These are phyloP conservation scores for Macrosoma leucophasiata DNA, from an alignment of 2,888 invertebrate genomes.

Conservation along the genomic window DNA sequence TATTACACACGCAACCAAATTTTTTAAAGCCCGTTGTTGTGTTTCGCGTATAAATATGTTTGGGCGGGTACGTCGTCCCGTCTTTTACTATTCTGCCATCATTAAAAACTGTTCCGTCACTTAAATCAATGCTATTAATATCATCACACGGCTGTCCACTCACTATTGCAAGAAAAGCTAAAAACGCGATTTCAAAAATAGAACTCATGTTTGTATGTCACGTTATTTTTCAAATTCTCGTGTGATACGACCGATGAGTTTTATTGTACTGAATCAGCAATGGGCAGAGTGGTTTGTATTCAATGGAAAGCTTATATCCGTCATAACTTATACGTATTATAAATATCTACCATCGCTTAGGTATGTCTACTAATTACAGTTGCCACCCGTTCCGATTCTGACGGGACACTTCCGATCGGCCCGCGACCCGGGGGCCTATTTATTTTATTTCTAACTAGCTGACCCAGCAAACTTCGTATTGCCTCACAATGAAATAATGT, in stretches of 20 bases:
- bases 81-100: constrained; percentile 34
- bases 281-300: constrained; percentile 7
- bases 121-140: constrained; percentile 41
- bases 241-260: constrained; percentile 13
- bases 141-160: constrained; percentile 38
- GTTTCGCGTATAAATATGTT: constrained; percentile 39
- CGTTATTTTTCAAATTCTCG: constrained; percentile 11
- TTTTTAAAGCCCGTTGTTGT: constrained; percentile 35
- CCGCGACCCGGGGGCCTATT: too few relatives aligned
- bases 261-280: constrained; percentile 16
- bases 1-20: constrained; percentile 51
- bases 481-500: too few relatives aligned
- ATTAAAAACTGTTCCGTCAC: constrained; percentile 25
- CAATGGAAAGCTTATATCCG: too few relatives aligned
- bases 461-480: too few relatives aligned
- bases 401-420: too few relatives aligned
- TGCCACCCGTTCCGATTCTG: too few relatives aligned
- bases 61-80: constrained; percentile 37
- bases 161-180: constrained; percentile 27
- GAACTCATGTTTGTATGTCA: constrained; percentile 6
- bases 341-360: too few relatives aligned
- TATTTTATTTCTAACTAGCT: too few relatives aligned
- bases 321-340: too few relatives aligned
- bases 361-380: too few relatives aligned
- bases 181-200: constrained; percentile 24